phyloP scores from a whole-genome alignment of 2,888 invertebrate genomes.

The Sisyra terminalis region DNA sequence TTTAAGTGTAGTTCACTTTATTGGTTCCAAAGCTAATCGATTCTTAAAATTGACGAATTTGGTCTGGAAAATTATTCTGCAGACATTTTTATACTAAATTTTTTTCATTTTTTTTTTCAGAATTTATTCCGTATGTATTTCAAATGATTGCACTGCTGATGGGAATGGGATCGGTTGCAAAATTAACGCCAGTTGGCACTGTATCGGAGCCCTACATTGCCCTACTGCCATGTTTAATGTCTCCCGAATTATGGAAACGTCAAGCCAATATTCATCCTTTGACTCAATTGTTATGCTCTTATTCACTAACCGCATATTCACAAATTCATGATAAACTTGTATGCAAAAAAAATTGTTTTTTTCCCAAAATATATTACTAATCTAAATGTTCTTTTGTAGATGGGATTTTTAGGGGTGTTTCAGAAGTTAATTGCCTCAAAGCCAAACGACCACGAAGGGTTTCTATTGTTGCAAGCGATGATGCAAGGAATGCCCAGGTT shows the following conservation, averaged over 20 bases:
- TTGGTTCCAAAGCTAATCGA: too few relatives aligned
- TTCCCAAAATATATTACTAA: not conserved
- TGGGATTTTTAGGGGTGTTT: slow-evolving; percentile 80
- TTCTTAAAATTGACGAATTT: too few relatives aligned
- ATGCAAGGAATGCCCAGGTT: slow-evolving; percentile 68
- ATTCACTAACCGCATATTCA: slow-evolving; percentile 52
- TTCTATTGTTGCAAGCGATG: slow-evolving; percentile 74
- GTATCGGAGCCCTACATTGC: slow-evolving; percentile 76
- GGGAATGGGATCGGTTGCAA: slow-evolving; percentile 38
- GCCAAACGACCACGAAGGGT: slow-evolving; percentile 91
- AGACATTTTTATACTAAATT: not conserved
- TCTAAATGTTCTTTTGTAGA: slow-evolving; percentile 28
- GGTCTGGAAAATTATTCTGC: too few relatives aligned
- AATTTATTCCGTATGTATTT: slow-evolving; percentile 97
- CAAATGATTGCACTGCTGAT: slow-evolving; percentile 87
- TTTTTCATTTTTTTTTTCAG: slow-evolving; percentile 30
- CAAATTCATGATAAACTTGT: slow-evolving; percentile 63
- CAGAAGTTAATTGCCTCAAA: slow-evolving; percentile 94
- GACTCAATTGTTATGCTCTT: slow-evolving; percentile 80
- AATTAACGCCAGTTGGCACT: slow-evolving; percentile 24
- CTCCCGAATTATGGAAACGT: slow-evolving; percentile 86
- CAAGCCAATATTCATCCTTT: slow-evolving; percentile 87
- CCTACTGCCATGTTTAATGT: slow-evolving; percentile 76
- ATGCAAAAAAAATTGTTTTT: slow-evolving; percentile 17
- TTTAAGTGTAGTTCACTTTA: too few relatives aligned